Conservation (phyloP, 2,797 vertebrate species). For the Alectoris magna region DNA sequence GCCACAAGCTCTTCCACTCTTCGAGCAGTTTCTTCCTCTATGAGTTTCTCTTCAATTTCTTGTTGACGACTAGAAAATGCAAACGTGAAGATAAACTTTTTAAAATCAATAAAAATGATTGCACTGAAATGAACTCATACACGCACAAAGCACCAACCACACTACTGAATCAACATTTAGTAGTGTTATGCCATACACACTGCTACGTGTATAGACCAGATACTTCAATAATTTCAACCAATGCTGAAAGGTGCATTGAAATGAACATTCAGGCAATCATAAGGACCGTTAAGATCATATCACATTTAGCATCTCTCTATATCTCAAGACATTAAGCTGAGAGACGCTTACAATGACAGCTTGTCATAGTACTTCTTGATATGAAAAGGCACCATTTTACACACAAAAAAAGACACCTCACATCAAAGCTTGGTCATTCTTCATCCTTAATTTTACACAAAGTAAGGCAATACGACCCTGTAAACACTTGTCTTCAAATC, state of each 20-base stretch:
- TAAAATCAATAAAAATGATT: background rate
- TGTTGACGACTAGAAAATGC: conserved; percentile 88
- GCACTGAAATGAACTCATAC: background rate
- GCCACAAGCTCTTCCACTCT: conserved; percentile 98
- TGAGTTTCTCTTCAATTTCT: conserved; percentile 99
- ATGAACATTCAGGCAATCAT: background rate
- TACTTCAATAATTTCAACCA: background rate
- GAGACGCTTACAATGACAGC: background rate
- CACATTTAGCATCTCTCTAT: background rate
- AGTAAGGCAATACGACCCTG: background rate
- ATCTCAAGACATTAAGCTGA: background rate
- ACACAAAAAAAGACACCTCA: background rate
- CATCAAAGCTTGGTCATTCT: background rate
- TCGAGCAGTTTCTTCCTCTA: conserved; percentile 98
- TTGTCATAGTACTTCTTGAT: background rate
- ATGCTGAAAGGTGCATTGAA: background rate
- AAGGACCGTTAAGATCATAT: background rate
- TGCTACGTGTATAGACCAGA: background rate
- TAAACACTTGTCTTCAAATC: background rate
- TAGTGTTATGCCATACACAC: background rate
- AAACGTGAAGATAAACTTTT: background rate
- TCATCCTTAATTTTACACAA: background rate
- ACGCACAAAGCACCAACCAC: background rate
- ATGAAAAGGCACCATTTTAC: background rate
- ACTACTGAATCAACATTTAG: background rate